Evolutionary conservation across 2,888 invertebrate species (phyloP), one percentile per base, ranked within the genome.

Genomic region (Tenthredo notha): DNA sequence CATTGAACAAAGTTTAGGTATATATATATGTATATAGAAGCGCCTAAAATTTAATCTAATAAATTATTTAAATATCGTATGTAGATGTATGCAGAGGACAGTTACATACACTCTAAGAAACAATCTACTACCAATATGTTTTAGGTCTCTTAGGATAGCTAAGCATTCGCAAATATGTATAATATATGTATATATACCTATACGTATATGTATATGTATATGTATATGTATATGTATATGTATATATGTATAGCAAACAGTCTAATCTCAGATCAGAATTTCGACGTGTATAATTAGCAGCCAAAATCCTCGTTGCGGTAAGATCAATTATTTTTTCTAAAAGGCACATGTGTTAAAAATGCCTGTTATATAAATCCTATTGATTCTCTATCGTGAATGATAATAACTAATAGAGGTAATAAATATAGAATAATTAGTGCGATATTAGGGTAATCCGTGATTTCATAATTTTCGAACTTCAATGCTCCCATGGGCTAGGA

Each of bases 61-160:
- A 80, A 87, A 85, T 85, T 74, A 86, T 85, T 80, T 84, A 80
- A 84, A 78, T 65, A 83, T 33, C 37, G 78, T 78, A 84, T 85
- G 54, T 85, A 50, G 37, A 75, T 61, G 74, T 33, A 37, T 78
- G 33, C n/a, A 58, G 47, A 54, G 50, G 25, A 58, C 78, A 54
- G 47, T 78, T 78, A 78, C 78, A 78, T 54, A 58, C 50, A 43
- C 33, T 37, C 18, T 6, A 70, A 61, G 18, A 37, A 37, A 29
- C 29, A 70, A 37, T 61, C 70, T 37, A 37, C n/a, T 37, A 37
- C 37, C 37, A 37, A 18, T 29, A 58, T 77, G 50, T 77, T 77
- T 54, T n/a, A 50, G 15, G 47, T 47, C 47, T 47, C 47, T 12
- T 7, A n/a, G n/a, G 6, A n/a, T 58, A 25, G 10, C 0, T 37